Percentiles rank a stretch among this genome's conserved stretches.
These are phyloP conservation scores for Malacoctenus gilli DNA, from an alignment of 2,797 vertebrate genomes.

Conservation along the genomic window DNA sequence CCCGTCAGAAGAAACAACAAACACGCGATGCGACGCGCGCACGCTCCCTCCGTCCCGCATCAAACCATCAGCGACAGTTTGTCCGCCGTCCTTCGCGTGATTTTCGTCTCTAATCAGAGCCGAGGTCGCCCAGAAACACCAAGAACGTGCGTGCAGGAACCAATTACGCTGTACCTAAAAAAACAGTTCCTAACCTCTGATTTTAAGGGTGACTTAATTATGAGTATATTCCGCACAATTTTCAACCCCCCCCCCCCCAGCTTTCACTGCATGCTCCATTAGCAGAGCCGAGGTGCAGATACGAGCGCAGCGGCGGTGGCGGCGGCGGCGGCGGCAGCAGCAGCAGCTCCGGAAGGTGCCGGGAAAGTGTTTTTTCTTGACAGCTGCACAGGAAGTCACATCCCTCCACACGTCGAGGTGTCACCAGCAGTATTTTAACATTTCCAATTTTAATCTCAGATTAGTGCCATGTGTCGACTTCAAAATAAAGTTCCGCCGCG, in stretches of 20 bases:
- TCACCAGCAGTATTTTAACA: constrained; percentile 74
- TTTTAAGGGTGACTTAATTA: constrained; percentile 52
- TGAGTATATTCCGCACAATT: constrained; percentile 58
- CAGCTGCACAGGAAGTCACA: constrained; percentile 82
- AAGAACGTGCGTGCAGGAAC: too few relatives aligned
- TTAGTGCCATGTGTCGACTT: constrained; percentile 73
- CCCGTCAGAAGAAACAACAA: constrained; percentile 59
- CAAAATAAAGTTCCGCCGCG: constrained; percentile 66
- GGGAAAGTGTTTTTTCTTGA: constrained; percentile 76
- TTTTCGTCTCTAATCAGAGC: too few relatives aligned
- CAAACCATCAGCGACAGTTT: constrained; percentile 56
- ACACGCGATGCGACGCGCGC: constrained; percentile 39
- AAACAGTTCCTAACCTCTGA: constrained; percentile 46
- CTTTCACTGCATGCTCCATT: constrained; percentile 54
- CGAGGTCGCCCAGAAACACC: too few relatives aligned
- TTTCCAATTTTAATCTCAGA: constrained; percentile 79
- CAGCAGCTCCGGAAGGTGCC: constrained; percentile 63
- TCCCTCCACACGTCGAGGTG: constrained; percentile 80
- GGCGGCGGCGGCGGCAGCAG: constrained; percentile 10
- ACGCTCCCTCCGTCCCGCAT: constrained; percentile 27
- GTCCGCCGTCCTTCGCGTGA: too few relatives aligned
- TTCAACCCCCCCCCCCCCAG: constrained; percentile 26
- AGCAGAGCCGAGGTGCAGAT: constrained; percentile 65
- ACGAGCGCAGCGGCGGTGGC: constrained; percentile 19
- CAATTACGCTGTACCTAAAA: too few relatives aligned